Base-by-base conservation (phyloP, 2,113 vertebrate genomes). In the Pimephales promelas region DNA sequence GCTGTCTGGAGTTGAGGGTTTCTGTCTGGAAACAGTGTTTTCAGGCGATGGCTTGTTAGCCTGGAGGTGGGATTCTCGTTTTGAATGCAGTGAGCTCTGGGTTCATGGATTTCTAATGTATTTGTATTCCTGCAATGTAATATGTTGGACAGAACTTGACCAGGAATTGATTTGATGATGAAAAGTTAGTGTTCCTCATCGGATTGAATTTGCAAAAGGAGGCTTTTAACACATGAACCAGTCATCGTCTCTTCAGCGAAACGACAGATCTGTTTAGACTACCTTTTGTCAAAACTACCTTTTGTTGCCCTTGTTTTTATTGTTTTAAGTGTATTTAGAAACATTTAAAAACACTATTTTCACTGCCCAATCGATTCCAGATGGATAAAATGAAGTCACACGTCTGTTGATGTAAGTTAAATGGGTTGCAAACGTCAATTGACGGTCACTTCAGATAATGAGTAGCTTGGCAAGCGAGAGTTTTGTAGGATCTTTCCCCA, bases 371-470 rank as follows among this genome's bases (percentile, higher is more conserved):
- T 70, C 34, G 4, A 70, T 40, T 68, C 62, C 62, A 40, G 40
- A 3, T 71, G 36, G 10, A 71, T 47, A 16, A 68, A 68, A 34
- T 40, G 18, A 68, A 68, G 31, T 36, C 64, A 68, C 62, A 34
- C 9, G 22, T 66, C 64, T 40, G 4, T 5, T 68, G 1, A 68
- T 40, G 64, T 3, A 40, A 40, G 34, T 70, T 26, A 73, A 47
- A 73, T 73, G 70, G 70, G 22, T 49, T 72, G 70, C 70, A 72
- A 72, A 74, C 52, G 64, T 68, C 64, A 68, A 40, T 40, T 70
- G 66, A 31, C 7, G 4, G 4, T 74, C 45, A 26, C 26, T 49
- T 74, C 47, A 52, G 47, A 20, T 74, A 52, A 74, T 31, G 3
- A 74, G 72, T 74, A 20, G 14, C 72, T 49, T 74, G 72, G 49